These are phyloP conservation scores for Strigamia maritima DNA, from an alignment of 2,888 invertebrate species.

Conservation along the genomic window DNA sequence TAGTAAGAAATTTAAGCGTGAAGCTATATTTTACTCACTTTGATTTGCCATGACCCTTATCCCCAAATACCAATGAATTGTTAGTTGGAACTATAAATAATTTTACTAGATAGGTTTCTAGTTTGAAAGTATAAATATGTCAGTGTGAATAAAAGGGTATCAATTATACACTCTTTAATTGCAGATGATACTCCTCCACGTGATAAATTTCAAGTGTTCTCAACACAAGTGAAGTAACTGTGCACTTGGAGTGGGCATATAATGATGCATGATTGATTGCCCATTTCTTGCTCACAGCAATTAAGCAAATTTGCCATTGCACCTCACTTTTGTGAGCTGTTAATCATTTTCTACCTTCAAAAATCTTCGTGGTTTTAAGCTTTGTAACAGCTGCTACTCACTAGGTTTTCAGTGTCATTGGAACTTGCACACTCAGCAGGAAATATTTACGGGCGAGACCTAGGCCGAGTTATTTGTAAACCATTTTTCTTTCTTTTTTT, in stretches of 20 bases:
- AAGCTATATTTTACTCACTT: background rate
- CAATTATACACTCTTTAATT: background rate
- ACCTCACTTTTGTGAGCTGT: background rate
- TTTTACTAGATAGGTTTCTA: background rate
- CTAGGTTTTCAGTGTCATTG: background rate
- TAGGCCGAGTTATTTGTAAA: background rate
- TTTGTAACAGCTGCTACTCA: background rate
- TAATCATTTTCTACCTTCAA: conserved; percentile 1
- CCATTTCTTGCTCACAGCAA: background rate
- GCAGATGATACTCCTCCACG: background rate
- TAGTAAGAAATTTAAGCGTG: background rate
- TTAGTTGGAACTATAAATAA: conserved; percentile 1
- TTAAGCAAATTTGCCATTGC: conserved; percentile 15
- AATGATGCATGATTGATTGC: conserved; percentile 1
- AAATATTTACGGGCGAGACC: conserved; percentile 15
- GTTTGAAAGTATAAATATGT: background rate
- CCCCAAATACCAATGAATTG: background rate
- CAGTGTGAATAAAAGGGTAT: background rate
- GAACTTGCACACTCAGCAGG: conserved; percentile 6
- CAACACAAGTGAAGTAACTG: background rate
- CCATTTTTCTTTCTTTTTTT: background rate
- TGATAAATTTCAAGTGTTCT: background rate
- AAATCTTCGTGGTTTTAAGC: background rate
- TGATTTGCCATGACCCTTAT: background rate
- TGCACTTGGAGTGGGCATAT: background rate